Base-by-base conservation (phyloP, 2,888 invertebrate species). In the Acanthosepion pharaonis region DNA sequence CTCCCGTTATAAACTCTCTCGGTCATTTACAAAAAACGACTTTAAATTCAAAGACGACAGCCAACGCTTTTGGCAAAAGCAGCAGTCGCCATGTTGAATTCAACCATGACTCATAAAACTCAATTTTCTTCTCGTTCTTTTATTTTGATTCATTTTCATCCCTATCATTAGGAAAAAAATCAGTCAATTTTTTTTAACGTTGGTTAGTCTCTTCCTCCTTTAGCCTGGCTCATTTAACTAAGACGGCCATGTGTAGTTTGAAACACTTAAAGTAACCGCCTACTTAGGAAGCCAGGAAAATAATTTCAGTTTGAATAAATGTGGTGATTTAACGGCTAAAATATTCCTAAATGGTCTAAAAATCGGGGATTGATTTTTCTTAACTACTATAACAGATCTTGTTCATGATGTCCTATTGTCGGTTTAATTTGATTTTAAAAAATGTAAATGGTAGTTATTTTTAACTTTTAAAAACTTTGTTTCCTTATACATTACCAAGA, bases 31-130 rank as follows among this genome's bases (percentile, higher is more conserved):
- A 33, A 78, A 78, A 78, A n/a, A 9, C 11, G 11, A n/a, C 18
- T 78, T 11, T 11, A 78, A 78, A 78, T 33, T 78, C 78, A 33
- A 78, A 59, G 59, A 59, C 59, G 59, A 59, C 59, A 59, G 20
- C 59, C 59, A 59, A 59, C 59, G 59, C 78, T 78, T 78, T 78
- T 78, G n/a, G n/a, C n/a, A 33, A 78, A 78, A n/a, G 78, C 78
- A 78, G 78, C 78, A 11, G 78, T 78, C 78, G 78, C 78, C 78
- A 78, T 78, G 78, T 78, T 78, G 78, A 78, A 78, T 78, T 18
- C 78, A 78, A 78, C 78, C 78, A 78, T 78, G 78, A 78, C 78
- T 78, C 78, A 78, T 78, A 78, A 78, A 78, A n/a, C 33, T 33
- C n/a, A 78, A 78, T 33, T 78, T 78, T 78, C 78, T 78, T 33